Conservation (phyloP, 2,113 vertebrate species). For the Platichthys flesus region DNA sequence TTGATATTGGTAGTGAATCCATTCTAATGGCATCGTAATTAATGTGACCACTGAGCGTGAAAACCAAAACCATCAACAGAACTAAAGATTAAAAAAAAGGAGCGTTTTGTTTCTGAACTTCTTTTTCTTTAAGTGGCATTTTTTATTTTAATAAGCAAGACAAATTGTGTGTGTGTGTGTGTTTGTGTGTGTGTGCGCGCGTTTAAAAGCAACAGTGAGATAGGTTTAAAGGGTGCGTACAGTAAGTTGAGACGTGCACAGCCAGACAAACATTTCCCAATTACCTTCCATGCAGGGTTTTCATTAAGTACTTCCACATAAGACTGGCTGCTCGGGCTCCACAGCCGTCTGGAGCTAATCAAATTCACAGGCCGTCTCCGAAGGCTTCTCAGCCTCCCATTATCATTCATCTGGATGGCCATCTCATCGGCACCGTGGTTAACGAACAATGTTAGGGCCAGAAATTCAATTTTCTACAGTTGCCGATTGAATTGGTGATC, state of each 20-base stretch:
- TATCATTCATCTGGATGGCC: slow-evolving; percentile 85
- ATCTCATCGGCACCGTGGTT: slow-evolving; percentile 85
- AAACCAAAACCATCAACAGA: slow-evolving; percentile 10
- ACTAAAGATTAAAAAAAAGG: background rate
- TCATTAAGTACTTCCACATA: slow-evolving; percentile 84
- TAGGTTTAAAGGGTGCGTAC: slow-evolving; percentile 59
- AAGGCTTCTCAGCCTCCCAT: slow-evolving; percentile 82
- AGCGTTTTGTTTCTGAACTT: background rate
- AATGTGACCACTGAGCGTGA: background rate
- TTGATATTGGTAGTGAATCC: background rate
- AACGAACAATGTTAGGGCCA: slow-evolving; percentile 85
- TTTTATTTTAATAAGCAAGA: slow-evolving; percentile 35
- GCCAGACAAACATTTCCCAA: slow-evolving; percentile 84
- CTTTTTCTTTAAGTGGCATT: background rate
- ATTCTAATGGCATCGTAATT: slow-evolving; percentile 7
- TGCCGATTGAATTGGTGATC: slow-evolving; percentile 85
- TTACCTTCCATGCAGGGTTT: slow-evolving; percentile 79
- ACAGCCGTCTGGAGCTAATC: slow-evolving; percentile 82
- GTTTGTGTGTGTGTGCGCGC: slow-evolving; percentile 23
- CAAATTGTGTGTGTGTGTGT: slow-evolving; percentile 21
- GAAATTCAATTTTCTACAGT: slow-evolving; percentile 85
- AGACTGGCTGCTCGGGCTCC: slow-evolving; percentile 79
- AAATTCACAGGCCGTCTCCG: slow-evolving; percentile 81
- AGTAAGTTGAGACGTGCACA: slow-evolving; percentile 74
- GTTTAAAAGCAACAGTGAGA: slow-evolving; percentile 38